These are phyloP conservation scores for Tupiocoris notatus DNA, from an alignment of 2,888 invertebrate species.

Conservation along the genomic window DNA sequence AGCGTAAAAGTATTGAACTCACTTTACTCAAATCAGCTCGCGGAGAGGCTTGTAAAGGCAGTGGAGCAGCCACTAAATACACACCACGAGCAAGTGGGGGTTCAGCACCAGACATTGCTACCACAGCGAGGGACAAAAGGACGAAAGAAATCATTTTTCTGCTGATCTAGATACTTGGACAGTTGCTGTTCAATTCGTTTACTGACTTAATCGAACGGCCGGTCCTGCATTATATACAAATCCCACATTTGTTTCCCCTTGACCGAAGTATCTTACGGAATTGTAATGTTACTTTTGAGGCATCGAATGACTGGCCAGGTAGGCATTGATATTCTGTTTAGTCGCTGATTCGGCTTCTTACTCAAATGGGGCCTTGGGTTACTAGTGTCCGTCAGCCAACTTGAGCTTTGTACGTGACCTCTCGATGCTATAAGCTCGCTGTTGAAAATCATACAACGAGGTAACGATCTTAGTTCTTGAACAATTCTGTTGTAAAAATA, in stretches of 20 bases:
- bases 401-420: too few species aligned
- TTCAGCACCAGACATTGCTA: not conserved
- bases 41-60: conserved; percentile 16
- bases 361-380: not conserved
- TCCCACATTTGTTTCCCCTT: not conserved
- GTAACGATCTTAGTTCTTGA: too few species aligned
- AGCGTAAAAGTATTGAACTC: too few species aligned
- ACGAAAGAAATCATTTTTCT: conserved; percentile 16
- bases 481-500: too few species aligned
- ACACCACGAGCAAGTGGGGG: conserved; percentile 13
- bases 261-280: not conserved
- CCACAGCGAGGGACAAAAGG: conserved; percentile 7
- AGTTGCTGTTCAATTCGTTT: not conserved
- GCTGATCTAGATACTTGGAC: too few species aligned
- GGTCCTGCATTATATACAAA: not conserved
- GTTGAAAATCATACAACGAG: too few species aligned
- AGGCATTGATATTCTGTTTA: not conserved
- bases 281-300: not conserved
- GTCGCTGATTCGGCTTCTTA: not conserved
- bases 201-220: not conserved
- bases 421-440: too few species aligned
- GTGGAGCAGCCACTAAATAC: conserved; percentile 30
- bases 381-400: not conserved
- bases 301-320: not conserved
- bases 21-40: conserved; percentile 23